phyloP scores from a whole-genome alignment of 2,888 invertebrate genomes.

The Theristus sp. region DNA sequence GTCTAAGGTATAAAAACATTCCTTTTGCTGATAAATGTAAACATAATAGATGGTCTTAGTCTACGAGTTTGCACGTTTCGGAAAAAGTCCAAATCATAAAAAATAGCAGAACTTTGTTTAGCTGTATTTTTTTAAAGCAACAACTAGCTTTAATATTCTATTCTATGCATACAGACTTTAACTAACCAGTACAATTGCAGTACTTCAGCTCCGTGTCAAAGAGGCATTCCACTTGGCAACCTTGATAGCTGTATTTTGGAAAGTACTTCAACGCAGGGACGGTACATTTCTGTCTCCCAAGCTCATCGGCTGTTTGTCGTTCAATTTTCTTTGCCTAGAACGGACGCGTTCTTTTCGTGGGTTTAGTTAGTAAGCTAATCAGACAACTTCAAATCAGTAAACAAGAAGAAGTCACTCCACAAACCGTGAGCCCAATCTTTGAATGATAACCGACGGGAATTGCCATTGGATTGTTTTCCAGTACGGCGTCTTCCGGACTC shows the following conservation, averaged over 20 bases:
- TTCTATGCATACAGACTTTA: not conserved
- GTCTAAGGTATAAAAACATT: too few species aligned
- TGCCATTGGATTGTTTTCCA: not conserved
- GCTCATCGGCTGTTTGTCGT: not conserved
- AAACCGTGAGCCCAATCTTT: not conserved
- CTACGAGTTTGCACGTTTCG: too few species aligned
- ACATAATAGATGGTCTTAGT: too few species aligned
- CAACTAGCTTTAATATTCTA: too few species aligned
- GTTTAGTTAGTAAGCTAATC: too few species aligned
- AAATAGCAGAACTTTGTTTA: too few species aligned
- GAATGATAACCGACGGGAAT: not conserved
- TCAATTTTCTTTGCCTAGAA: not conserved
- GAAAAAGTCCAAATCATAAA: too few species aligned
- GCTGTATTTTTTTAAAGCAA: too few species aligned
- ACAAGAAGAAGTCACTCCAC: not conserved
- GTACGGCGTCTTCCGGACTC: constrained; percentile 4
- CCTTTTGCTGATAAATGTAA: too few species aligned
- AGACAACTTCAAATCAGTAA: not conserved
- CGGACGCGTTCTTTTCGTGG: too few species aligned
- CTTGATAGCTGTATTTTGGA: not conserved
- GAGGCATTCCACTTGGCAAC: constrained; percentile 5
- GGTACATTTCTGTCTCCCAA: not conserved
- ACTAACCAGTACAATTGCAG: constrained; percentile 2
- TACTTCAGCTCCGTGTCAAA: not conserved
- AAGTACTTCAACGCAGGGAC: constrained; percentile 1